Evolutionary conservation across 2,888 invertebrate species (phyloP).

Genomic region (Iselma pallidipennis): DNA sequence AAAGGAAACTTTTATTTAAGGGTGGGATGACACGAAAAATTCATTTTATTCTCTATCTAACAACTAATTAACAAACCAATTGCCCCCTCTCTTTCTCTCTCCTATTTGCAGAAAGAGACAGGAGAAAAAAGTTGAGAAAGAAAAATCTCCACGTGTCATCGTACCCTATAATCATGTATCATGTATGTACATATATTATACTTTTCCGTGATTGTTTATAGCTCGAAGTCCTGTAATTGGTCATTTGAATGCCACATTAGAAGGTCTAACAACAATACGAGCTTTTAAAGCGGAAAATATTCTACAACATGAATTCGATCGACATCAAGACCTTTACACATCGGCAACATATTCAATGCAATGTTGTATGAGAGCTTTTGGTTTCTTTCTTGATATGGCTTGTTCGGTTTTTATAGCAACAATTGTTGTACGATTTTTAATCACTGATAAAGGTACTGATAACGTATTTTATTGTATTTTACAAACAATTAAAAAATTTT

Average conservation of each 20-base stretch:
- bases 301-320: slow-evolving; percentile 48
- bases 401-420: slow-evolving; percentile 31
- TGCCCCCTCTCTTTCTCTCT: too few relatives aligned
- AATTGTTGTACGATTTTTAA: slow-evolving; percentile 21
- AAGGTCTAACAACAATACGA: slow-evolving; percentile 50
- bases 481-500: neutral
- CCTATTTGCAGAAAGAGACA: too few relatives aligned
- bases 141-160: too few relatives aligned
- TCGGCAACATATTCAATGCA: slow-evolving; percentile 47
- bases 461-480: too few relatives aligned
- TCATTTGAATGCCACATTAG: slow-evolving; percentile 50
- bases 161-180: too few relatives aligned
- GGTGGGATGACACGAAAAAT: too few relatives aligned
- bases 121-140: slow-evolving; percentile 41
- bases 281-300: slow-evolving; percentile 49
- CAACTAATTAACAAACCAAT: too few relatives aligned
- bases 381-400: slow-evolving; percentile 44
- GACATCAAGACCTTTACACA: slow-evolving; percentile 43
- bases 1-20: too few relatives aligned
- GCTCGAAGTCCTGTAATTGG: slow-evolving; percentile 52
- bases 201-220: slow-evolving; percentile 49
- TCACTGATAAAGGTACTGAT: neutral
- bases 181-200: too few relatives aligned
- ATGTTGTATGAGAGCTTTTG: slow-evolving; percentile 43
- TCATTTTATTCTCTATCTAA: too few relatives aligned